Conservation (phyloP, 2,888 invertebrate genomes). For the Nemotelus nigrinus region DNA sequence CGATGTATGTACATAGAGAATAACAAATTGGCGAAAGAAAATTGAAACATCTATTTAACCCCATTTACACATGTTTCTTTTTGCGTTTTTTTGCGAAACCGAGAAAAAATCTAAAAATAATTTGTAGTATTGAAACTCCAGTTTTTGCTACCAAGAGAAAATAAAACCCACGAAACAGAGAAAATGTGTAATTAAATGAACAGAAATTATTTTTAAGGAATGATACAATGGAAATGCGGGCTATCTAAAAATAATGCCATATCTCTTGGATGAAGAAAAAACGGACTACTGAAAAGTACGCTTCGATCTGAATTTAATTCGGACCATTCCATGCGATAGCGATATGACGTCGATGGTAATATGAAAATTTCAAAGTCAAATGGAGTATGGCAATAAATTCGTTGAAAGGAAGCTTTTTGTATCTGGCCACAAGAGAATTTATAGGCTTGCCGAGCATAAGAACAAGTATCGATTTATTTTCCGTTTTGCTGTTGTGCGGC, state of each 20-base stretch:
- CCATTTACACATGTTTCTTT: not conserved
- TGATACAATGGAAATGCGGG: constrained; percentile 7
- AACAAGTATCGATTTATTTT: no score
- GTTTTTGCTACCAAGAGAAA: not conserved
- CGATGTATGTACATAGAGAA: not conserved
- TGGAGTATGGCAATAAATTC: no score
- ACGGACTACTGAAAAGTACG: no score
- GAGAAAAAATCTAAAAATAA: constrained; percentile 3
- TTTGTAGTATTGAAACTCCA: not conserved
- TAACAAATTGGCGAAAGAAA: not conserved
- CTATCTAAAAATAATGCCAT: constrained; percentile 34
- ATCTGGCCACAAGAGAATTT: no score
- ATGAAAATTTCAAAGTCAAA: no score
- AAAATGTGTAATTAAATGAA: constrained; percentile 11
- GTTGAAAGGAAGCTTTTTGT: no score
- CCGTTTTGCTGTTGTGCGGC: no score
- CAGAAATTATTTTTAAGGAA: constrained; percentile 24
- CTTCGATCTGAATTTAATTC: no score
- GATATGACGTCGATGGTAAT: no score
- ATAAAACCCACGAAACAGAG: not conserved
- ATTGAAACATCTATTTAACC: not conserved
- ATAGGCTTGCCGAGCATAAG: no score
- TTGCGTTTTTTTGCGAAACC: not conserved
- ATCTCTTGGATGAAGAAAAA: not conserved
- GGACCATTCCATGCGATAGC: no score